Base-by-base conservation (phyloP, 2,113 vertebrate species). In the Carassius gibelio region DNA sequence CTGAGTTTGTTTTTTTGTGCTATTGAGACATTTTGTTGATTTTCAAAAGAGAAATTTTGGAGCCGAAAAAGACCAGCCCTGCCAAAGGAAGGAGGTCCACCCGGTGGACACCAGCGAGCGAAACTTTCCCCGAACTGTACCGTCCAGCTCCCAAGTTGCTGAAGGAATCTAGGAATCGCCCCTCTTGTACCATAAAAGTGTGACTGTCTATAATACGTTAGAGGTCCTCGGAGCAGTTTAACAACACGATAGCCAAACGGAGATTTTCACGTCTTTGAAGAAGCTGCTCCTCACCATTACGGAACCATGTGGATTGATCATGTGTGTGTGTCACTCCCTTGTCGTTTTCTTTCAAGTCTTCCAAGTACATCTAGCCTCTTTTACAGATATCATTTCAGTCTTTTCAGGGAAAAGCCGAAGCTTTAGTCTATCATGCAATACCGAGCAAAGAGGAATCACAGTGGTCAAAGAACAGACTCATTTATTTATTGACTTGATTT, bases 61-160 rank as follows among this genome's bases (percentile, higher is more conserved):
- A 94, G 95, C 92, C 92, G 95, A 95, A 95, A 52, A 95, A 96
- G 93, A 95, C 95, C 96, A 95, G 94, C 96, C 96, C 97, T 96
- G 97, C 97, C 97, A 97, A 97, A 98, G 96, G 96, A 97, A 96
- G 95, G 94, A 96, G 93, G 95, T 97, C 96, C 96, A 95, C 96
- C 95, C 91, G 94, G 95, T 96, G 96, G 97, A 98, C 96, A 92
- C 96, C 96, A 96, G 94, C 95, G 95, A 97, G 96, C 80, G 42
- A 45, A 77, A 75, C 42, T 64, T 52, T 81, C 92, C 85, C 90
- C 91, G 83, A 93, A 91, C 90, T 93, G 92, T 94, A 94, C 94
- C 85, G 78, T 86, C 89, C 85, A 90, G 91, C 93, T 92, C 93
- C 94, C 94, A 92, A 57, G 93, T 90, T 89, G 59, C 93, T 90